These are phyloP conservation scores for Aegotheles bennettii DNA, from an alignment of 2,113 vertebrate genomes.

Conservation along the genomic window DNA sequence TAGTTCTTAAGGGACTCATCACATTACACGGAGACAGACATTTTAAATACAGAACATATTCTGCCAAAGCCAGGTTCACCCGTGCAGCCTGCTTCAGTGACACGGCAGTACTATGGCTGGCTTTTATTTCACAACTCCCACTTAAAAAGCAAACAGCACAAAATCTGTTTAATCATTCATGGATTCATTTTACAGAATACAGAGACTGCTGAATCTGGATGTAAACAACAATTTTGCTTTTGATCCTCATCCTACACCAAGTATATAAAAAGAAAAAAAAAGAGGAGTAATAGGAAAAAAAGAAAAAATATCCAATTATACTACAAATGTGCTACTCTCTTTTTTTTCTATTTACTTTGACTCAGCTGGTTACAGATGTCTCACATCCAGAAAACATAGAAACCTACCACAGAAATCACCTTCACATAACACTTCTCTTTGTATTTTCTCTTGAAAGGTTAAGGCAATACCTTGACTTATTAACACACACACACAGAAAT, in stretches of 20 bases:
- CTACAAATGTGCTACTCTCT: neutral
- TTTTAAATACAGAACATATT: neutral
- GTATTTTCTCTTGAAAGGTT: neutral
- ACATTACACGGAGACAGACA: neutral
- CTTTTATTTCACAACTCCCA: neutral
- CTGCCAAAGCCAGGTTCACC: neutral
- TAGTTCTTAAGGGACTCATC: constrained; percentile 25
- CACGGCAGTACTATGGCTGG: neutral
- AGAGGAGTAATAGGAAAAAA: neutral
- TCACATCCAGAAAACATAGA: neutral
- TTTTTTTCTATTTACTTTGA: neutral
- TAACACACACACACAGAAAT: neutral
- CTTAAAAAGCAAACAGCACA: neutral
- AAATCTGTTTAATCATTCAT: neutral
- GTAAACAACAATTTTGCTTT: neutral
- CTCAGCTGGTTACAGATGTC: neutral
- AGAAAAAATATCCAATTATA: neutral
- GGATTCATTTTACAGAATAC: neutral
- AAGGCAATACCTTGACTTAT: neutral
- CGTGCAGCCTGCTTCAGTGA: neutral
- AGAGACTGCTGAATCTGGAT: neutral
- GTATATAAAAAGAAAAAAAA: neutral
- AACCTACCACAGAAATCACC: neutral
- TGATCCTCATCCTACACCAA: neutral
- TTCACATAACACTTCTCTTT: neutral